Evolutionary conservation across 2,888 invertebrate genomes (phyloP).

Genomic region (Aelia acuminata): DNA sequence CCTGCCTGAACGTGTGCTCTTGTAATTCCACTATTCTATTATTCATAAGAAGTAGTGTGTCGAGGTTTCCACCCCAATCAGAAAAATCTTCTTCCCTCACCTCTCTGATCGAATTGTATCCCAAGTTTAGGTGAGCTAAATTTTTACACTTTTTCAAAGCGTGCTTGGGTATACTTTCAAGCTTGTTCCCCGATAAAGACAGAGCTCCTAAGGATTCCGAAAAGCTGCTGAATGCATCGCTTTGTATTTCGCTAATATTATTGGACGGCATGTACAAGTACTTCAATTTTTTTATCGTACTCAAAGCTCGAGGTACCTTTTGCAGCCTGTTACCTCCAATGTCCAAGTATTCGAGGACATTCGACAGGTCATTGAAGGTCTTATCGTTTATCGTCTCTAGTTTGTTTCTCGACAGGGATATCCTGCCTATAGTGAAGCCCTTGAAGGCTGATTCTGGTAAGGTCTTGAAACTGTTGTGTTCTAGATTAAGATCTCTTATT

Average conservation of each 20-base stretch:
- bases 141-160: constrained; percentile 81
- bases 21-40: constrained; percentile 82
- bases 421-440: constrained; percentile 78
- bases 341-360: constrained; percentile 86
- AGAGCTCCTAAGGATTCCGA: constrained; percentile 80
- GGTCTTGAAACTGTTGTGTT: constrained; percentile 70
- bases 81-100: constrained; percentile 78
- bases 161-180: constrained; percentile 80
- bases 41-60: constrained; percentile 86
- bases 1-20: constrained; percentile 80
- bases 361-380: constrained; percentile 81
- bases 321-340: constrained; percentile 84
- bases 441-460: constrained; percentile 69
- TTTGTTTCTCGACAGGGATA: constrained; percentile 85
- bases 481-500: constrained; percentile 70
- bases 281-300: constrained; percentile 78
- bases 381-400: constrained; percentile 79
- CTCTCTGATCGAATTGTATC: constrained; percentile 87
- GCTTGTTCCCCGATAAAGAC: constrained; percentile 85
- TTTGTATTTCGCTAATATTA: constrained; percentile 76
- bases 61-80: constrained; percentile 84
- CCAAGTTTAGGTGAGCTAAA: constrained; percentile 87
- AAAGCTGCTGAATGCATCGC: constrained; percentile 75
- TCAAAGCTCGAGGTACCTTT: constrained; percentile 80
- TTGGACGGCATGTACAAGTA: constrained; percentile 89